A percentile compares a stretch with the other conserved stretches of the same genome.
These are phyloP conservation scores for Cirrhinus mrigala DNA, from an alignment of 2,797 vertebrate genomes.

Conservation along the genomic window DNA sequence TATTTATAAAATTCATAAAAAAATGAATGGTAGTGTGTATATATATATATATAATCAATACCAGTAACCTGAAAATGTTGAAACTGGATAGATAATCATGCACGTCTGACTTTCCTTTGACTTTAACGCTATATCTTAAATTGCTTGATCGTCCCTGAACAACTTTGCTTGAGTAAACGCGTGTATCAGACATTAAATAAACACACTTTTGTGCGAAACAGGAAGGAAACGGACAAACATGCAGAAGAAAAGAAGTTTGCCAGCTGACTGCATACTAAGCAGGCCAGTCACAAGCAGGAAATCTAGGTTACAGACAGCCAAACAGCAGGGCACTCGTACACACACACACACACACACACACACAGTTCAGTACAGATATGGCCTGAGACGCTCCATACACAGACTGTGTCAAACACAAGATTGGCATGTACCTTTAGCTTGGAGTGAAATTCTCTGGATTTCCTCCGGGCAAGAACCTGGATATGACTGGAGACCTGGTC, in stretches of 20 bases:
- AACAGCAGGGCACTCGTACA: slow-evolving; percentile 80
- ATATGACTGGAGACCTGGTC: slow-evolving; percentile 98
- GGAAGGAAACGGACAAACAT: slow-evolving; percentile 64
- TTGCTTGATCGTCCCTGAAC: neutral
- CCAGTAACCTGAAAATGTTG: too few species aligned
- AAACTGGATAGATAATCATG: too few species aligned
- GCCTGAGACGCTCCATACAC: slow-evolving; percentile 6
- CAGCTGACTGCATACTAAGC: slow-evolving; percentile 71
- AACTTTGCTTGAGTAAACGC: neutral
- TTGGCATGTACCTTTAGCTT: slow-evolving; percentile 91
- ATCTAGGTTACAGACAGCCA: slow-evolving; percentile 85
- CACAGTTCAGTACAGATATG: slow-evolving; percentile 8
- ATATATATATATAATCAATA: too few species aligned
- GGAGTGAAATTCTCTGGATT: slow-evolving; percentile 98
- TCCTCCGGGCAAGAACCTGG: slow-evolving; percentile 98
- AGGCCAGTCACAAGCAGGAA: slow-evolving; percentile 80
- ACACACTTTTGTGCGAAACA: slow-evolving; percentile 60
- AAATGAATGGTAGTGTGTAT: neutral
- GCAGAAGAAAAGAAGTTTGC: slow-evolving; percentile 57
- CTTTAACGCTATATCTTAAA: neutral
- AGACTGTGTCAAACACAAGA: slow-evolving; percentile 10
- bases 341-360: slow-evolving; percentile 35
- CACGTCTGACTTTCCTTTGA: neutral
- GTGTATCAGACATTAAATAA: slow-evolving; percentile 10
- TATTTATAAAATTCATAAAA: too few species aligned